These are phyloP conservation scores for Neosilurus hyrtlii DNA, from an alignment of 2,797 vertebrate genomes.

Conservation along the genomic window DNA sequence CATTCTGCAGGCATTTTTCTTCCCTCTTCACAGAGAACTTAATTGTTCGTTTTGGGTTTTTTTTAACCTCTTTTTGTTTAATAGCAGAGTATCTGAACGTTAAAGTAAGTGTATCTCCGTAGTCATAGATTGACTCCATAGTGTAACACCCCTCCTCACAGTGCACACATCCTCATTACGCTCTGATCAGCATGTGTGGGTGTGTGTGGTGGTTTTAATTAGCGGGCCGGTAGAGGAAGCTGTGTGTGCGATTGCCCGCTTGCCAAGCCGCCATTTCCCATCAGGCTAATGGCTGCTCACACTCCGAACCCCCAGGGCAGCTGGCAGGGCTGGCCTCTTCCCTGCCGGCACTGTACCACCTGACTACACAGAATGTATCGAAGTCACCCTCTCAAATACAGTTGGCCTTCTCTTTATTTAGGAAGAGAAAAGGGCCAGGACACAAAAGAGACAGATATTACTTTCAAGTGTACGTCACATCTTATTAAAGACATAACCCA, in stretches of 20 bases:
- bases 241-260: slow-evolving; percentile 63
- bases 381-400: background rate
- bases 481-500: background rate
- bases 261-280: slow-evolving; percentile 75
- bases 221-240: slow-evolving; percentile 67
- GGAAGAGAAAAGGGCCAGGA: background rate
- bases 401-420: background rate
- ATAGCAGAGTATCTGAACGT: background rate
- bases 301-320: slow-evolving; percentile 62
- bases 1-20: background rate
- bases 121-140: background rate
- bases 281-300: slow-evolving; percentile 77
- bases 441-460: background rate
- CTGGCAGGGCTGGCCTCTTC: slow-evolving; percentile 58
- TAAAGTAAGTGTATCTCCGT: background rate
- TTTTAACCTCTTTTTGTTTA: slow-evolving; percentile 13
- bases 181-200: slow-evolving; percentile 39
- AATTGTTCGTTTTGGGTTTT: slow-evolving; percentile 10
- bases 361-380: background rate
- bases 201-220: slow-evolving; percentile 70
- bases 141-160: background rate
- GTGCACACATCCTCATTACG: slow-evolving; percentile 33
- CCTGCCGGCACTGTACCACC: slow-evolving; percentile 45
- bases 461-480: background rate
- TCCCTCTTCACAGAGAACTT: background rate